Base-by-base conservation (phyloP, 2,797 vertebrate genomes). In the Xiphophorus birchmanni region DNA sequence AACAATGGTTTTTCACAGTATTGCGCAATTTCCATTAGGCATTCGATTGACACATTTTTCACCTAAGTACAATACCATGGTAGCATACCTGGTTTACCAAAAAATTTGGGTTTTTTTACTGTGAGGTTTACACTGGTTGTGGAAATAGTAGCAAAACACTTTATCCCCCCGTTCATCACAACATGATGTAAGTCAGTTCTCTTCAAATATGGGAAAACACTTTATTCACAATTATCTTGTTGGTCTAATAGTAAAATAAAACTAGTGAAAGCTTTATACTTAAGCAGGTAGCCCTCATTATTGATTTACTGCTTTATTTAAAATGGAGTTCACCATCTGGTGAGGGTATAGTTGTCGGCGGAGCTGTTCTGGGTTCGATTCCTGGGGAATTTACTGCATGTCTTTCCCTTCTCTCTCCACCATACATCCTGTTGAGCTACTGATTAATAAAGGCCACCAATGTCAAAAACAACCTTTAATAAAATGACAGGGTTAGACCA, bases 1-100 rank as follows among this genome's bases (percentile, higher is more conserved):
- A 80, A 82, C n/a, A 52, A 75, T 29, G 21, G 17, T 80, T 81
- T 85, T 82, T 42, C 58, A 69, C 73, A 48, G 8, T 48, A 76
- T 76, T 86, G 65, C 47, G 50, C 44, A 71, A 32, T 75, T 83
- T 86, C 32, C 54, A 79, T 2, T 7, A 77, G 32, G 29, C 47
- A 65, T 74, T 82, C 18, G 5, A 37, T 76, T 10, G 42, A 60
- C 15, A 50, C 54, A 29, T 56, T 56, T 32, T 40, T 44, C 11
- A 71, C 65, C 69, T 37, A 47, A 78, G 76, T 32, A 48, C 52
- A 60, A 76, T 3, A n/a, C 2, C 17, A 26, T 17, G 12, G 23
- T 73, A 6, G 35, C 8, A 37, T 15, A 54, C 10, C 2, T 76
- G 1, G 35, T 40, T 67, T 67, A 23, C 21, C 21, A 21, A 23